Percentiles rank a stretch among this genome's conserved stretches.
Evolutionary conservation across 1,140 invertebrate species (phyloP).

Genomic region (Andricus grossulariae): DNA sequence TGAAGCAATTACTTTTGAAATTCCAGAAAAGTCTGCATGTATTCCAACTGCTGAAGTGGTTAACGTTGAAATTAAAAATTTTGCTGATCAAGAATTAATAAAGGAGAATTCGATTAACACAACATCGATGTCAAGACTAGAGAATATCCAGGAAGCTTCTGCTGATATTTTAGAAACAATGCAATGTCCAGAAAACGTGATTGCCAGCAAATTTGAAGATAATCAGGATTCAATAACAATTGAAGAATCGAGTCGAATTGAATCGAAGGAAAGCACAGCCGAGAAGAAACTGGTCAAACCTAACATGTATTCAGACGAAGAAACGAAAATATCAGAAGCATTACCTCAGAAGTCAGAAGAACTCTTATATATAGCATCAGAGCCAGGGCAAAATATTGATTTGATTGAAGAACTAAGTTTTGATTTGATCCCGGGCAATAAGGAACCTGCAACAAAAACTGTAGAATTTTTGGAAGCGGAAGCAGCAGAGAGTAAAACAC

Average conservation of each 20-base stretch:
- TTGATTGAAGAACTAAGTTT: constrained; percentile 52
- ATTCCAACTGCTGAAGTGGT: background rate
- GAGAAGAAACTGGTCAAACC: background rate
- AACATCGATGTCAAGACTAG: background rate
- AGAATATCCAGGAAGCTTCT: background rate
- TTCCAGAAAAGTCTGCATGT: background rate
- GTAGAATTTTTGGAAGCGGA: constrained; percentile 38
- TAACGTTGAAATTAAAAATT: constrained; percentile 15
- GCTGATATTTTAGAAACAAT: background rate
- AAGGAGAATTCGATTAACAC: constrained; percentile 32
- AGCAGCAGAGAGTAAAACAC: constrained; percentile 31
- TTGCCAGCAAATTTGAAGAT: constrained; percentile 5
- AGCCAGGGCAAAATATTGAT: constrained; percentile 48
- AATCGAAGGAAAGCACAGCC: background rate
- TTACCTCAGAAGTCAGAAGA: constrained; percentile 45
- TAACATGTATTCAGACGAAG: background rate
- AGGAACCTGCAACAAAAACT: constrained; percentile 43
- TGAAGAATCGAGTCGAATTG: too few species aligned
- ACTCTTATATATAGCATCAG: constrained; percentile 41
- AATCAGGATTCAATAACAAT: background rate
- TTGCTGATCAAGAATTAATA: constrained; percentile 34
- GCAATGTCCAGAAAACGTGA: background rate
- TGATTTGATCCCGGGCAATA: constrained; percentile 51
- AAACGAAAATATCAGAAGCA: constrained; percentile 30
- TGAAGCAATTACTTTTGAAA: background rate